phyloP scores from a whole-genome alignment of 2,113 vertebrate species.

The Rhinopomastus cyanomelas region DNA sequence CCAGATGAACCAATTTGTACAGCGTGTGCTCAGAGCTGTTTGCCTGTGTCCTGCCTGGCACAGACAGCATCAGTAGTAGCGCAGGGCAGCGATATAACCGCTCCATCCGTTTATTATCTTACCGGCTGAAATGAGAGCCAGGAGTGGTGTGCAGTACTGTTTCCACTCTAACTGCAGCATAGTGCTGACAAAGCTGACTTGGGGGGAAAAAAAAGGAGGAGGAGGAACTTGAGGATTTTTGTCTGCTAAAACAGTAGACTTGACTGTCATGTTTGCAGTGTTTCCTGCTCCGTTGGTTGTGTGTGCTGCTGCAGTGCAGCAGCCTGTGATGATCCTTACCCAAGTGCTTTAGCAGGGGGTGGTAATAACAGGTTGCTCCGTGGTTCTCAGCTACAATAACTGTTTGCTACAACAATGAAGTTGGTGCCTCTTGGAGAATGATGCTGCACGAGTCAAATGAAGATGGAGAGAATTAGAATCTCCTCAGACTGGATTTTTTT shows the following conservation, averaged over 20 bases:
- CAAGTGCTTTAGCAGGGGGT: neutral
- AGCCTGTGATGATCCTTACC: neutral
- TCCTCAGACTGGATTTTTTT: neutral
- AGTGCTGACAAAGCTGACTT: neutral
- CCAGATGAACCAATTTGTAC: neutral
- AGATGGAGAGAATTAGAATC: conserved; percentile 5
- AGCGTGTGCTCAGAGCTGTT: neutral
- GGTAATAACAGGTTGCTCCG: neutral
- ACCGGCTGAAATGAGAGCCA: neutral
- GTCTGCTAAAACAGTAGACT: neutral
- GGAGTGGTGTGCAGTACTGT: neutral
- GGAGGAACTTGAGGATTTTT: neutral
- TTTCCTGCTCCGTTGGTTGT: neutral
- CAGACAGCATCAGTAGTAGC: neutral
- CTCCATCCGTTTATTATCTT: neutral
- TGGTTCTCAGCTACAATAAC: neutral
- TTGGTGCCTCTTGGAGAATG: neutral
- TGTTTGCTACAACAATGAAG: neutral
- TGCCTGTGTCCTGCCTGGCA: neutral
- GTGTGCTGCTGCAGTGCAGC: conserved; percentile 57
- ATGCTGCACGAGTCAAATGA: neutral
- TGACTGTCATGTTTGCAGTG: neutral
- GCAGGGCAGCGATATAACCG: neutral
- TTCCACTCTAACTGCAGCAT: neutral
- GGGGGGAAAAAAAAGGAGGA: neutral